A percentile compares a stretch with the other conserved stretches of the same genome.
Conservation (phyloP, 2,113 vertebrate genomes). For the Thamnophis sirtalis region DNA sequence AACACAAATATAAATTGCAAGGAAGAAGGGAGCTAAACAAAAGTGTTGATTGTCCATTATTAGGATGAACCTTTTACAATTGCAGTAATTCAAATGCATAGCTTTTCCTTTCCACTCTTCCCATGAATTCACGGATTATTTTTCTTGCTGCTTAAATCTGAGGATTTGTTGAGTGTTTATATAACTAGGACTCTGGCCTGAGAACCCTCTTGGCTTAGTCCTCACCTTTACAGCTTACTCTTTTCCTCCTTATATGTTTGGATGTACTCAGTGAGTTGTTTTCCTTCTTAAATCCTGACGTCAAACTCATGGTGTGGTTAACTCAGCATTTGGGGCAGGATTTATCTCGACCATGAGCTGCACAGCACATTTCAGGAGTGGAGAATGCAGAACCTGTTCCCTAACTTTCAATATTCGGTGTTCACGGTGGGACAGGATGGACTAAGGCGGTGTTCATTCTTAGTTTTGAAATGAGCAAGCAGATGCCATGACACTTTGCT, state of each 20-base stretch:
- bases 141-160: not conserved
- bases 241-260: not conserved
- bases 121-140: not conserved
- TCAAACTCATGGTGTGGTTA: not conserved
- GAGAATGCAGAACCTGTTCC: not conserved
- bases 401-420: not conserved
- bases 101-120: not conserved
- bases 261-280: not conserved
- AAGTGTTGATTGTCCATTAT: not conserved
- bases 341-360: not conserved
- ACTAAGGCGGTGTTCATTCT: not conserved
- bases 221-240: not conserved
- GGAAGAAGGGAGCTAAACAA: not conserved
- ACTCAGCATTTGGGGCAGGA: not conserved
- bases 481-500: not conserved
- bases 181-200: not conserved
- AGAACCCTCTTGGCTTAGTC: not conserved
- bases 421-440: not conserved
- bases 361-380: not conserved
- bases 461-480: not conserved
- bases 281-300: not conserved
- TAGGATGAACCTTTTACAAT: not conserved
- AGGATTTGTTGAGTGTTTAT: not conserved
- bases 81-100: not conserved
- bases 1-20: not conserved